Percentiles rank a stretch among this genome's conserved stretches.
Evolutionary conservation across 2,888 invertebrate genomes (phyloP).

Genomic region (Drosophila testacea): DNA sequence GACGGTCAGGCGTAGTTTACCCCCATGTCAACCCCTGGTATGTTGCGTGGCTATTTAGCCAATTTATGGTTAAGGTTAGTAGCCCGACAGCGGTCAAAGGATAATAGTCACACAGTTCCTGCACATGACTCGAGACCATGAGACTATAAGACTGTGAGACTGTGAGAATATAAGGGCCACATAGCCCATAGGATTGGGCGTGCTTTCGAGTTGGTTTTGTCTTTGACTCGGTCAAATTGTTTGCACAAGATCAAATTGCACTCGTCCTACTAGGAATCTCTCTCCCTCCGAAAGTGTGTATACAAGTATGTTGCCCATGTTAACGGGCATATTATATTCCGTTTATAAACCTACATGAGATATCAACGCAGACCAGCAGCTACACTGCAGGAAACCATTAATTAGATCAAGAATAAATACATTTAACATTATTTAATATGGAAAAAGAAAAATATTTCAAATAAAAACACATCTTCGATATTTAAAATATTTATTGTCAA

Average conservation of each 20-base stretch:
- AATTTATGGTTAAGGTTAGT: conserved; percentile 79
- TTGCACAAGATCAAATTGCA: conserved; percentile 79
- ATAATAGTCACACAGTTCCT: conserved; percentile 71
- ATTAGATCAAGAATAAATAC: background rate
- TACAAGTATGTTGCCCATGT: conserved; percentile 40
- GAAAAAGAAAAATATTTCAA: too few relatives aligned
- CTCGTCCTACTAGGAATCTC: conserved; percentile 1
- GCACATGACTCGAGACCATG: conserved; percentile 27
- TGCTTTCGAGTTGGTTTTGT: conserved; percentile 52
- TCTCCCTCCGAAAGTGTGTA: background rate
- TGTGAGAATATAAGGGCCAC: conserved; percentile 25
- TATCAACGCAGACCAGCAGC: conserved; percentile 12
- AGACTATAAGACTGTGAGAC: conserved; percentile 3
- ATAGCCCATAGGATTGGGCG: conserved; percentile 36
- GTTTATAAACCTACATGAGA: conserved; percentile 50
- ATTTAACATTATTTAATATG: too few relatives aligned
- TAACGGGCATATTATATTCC: conserved; percentile 70
- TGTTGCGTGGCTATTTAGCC: conserved; percentile 77
- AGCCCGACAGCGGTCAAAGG: conserved; percentile 76
- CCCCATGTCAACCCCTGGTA: conserved; percentile 68
- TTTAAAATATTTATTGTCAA: too few relatives aligned
- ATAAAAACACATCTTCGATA: too few relatives aligned
- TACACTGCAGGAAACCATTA: conserved; percentile 53
- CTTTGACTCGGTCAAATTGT: conserved; percentile 75
- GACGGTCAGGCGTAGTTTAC: conserved; percentile 56